phyloP scores from a whole-genome alignment of 2,797 vertebrate genomes.

The Eurystomus glaucurus region DNA sequence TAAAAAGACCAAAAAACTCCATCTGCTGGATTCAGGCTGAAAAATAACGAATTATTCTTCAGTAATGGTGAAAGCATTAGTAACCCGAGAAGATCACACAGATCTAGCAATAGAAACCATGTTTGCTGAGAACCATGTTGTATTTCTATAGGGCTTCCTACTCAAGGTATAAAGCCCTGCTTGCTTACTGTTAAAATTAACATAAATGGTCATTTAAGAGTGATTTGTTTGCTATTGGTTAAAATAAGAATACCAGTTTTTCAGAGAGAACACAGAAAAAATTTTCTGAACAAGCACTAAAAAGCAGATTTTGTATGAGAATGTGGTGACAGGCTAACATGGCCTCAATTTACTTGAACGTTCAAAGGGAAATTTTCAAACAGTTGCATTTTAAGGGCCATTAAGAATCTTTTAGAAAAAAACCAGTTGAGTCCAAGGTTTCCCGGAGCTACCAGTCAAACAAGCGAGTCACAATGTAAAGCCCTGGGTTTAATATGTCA shows the following conservation, averaged over 20 bases:
- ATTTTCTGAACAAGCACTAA: not conserved
- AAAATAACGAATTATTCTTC: not conserved
- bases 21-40: not conserved
- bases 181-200: not conserved
- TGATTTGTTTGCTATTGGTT: not conserved
- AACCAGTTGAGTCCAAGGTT: not conserved
- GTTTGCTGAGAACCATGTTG: not conserved
- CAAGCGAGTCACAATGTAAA: not conserved
- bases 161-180: not conserved
- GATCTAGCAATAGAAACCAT: not conserved
- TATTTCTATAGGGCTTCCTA: not conserved
- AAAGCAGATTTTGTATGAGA: not conserved
- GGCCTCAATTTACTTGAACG: not conserved
- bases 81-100: not conserved
- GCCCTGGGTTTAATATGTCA: not conserved
- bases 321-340: not conserved
- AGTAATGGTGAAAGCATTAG: not conserved
- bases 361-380: not conserved
- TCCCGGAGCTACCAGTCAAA: not conserved
- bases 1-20: not conserved
- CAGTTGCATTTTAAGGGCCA: not conserved
- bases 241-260: not conserved
- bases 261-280: not conserved
- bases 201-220: not conserved
- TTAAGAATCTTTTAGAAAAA: not conserved